These are phyloP conservation scores for Albula goreensis DNA, from an alignment of 2,113 vertebrate genomes.

Conservation along the genomic window DNA sequence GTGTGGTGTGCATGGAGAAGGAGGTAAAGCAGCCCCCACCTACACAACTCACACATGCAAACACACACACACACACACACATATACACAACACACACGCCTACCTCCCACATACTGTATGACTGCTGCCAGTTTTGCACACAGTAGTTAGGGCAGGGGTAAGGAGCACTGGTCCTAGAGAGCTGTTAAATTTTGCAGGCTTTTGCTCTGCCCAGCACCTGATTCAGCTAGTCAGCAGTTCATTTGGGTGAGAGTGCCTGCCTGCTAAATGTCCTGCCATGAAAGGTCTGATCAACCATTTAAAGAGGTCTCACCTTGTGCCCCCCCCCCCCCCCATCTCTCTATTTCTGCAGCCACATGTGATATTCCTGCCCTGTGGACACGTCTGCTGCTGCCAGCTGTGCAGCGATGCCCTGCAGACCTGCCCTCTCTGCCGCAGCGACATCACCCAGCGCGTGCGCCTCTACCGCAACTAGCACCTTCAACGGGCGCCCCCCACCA, in stretches of 20 bases:
- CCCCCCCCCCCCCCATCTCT: not conserved
- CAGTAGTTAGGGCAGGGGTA: too few relatives aligned
- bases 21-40: constrained; percentile 69
- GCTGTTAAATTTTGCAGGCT: too few relatives aligned
- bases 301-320: not conserved
- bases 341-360: constrained; percentile 74
- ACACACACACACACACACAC: not conserved
- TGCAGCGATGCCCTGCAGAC: constrained; percentile 77
- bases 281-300: not conserved
- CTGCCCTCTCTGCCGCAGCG: constrained; percentile 86
- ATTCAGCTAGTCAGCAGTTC: too few relatives aligned
- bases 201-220: too few relatives aligned
- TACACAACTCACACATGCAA: not conserved
- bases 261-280: too few relatives aligned
- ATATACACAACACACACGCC: too few relatives aligned
- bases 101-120: too few relatives aligned
- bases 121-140: too few relatives aligned
- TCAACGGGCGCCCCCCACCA: not conserved
- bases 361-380: constrained; percentile 90
- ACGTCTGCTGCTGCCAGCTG: constrained; percentile 87
- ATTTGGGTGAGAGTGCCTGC: not conserved
- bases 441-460: constrained; percentile 77
- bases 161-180: too few relatives aligned
- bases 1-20: constrained; percentile 90
- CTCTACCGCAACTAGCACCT: constrained; percentile 73